These are phyloP conservation scores for Lithophane ornitopus DNA, from an alignment of 2,888 invertebrate species.

Conservation along the genomic window DNA sequence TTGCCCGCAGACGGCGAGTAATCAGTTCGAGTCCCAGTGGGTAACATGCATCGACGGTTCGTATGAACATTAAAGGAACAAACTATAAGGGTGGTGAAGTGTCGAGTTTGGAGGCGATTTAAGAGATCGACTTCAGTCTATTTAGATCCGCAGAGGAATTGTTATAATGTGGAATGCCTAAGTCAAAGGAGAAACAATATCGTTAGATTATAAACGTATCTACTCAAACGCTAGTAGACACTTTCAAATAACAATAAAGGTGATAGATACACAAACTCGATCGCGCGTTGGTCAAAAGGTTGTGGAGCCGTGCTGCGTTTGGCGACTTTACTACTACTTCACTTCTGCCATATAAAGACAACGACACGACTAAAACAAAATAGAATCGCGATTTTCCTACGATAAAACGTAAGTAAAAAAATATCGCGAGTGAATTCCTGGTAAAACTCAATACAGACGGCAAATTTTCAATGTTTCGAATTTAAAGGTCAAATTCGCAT, in stretches of 20 bases:
- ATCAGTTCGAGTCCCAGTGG: conserved; percentile 69
- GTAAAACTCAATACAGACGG: background rate
- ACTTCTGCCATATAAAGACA: conserved; percentile 37
- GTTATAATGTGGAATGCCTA: conserved; percentile 16
- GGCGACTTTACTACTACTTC: conserved; percentile 20
- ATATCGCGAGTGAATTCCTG: background rate
- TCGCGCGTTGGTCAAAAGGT: conserved; percentile 16
- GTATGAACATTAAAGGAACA: conserved; percentile 71
- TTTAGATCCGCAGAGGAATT: conserved; percentile 71
- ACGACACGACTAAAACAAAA: conserved; percentile 36
- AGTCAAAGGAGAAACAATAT: conserved; percentile 19
- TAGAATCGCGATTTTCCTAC: conserved; percentile 13
- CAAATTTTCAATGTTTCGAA: no score
- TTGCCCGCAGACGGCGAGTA: conserved; percentile 59
- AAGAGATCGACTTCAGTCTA: conserved; percentile 71
- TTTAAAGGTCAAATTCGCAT: no score
- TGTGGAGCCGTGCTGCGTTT: conserved; percentile 46
- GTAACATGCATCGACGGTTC: conserved; percentile 55
- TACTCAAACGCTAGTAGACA: no score
- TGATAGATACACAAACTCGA: conserved; percentile 12
- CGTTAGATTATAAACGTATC: background rate
- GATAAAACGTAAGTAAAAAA: conserved; percentile 26
- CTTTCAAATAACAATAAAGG: conserved; percentile 28
- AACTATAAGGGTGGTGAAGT: conserved; percentile 69
- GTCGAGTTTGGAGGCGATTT: conserved; percentile 71